A percentile compares a stretch with the other conserved stretches of the same genome.
These are phyloP conservation scores for Diaperis boleti DNA, from an alignment of 2,888 invertebrate species.

Conservation along the genomic window DNA sequence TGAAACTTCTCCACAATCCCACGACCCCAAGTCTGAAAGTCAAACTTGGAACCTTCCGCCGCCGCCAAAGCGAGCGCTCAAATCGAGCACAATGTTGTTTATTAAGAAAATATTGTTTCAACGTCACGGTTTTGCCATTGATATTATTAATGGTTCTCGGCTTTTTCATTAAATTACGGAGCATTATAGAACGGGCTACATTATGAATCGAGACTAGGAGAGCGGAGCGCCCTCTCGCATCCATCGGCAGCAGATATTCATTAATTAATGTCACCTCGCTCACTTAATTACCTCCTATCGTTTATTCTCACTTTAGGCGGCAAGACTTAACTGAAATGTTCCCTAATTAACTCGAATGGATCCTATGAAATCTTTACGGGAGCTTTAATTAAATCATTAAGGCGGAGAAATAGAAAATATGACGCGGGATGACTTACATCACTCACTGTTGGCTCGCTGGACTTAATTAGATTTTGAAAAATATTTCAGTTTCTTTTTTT, in stretches of 20 bases:
- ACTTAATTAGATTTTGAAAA: too few species aligned
- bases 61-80: slow-evolving; percentile 9
- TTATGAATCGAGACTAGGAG: slow-evolving; percentile 29
- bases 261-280: slow-evolving; percentile 61
- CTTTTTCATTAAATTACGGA: slow-evolving; percentile 34
- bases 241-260: slow-evolving; percentile 49
- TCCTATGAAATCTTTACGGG: slow-evolving; percentile 48
- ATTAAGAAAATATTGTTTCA: slow-evolving; percentile 35
- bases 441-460: background rate
- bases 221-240: slow-evolving; percentile 24
- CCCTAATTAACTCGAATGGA: slow-evolving; percentile 55
- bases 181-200: slow-evolving; percentile 26
- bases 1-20: background rate
- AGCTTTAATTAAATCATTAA: slow-evolving; percentile 53
- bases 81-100: slow-evolving; percentile 23
- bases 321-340: slow-evolving; percentile 54
- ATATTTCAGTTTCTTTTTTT: too few species aligned
- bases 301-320: slow-evolving; percentile 55
- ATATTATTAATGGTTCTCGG: slow-evolving; percentile 31
- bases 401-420: slow-evolving; percentile 39
- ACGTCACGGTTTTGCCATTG: slow-evolving; percentile 13
- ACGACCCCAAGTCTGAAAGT: background rate
- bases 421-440: slow-evolving; percentile 10
- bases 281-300: slow-evolving; percentile 59
- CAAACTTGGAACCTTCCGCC: background rate